Evolutionary conservation across 2,113 vertebrate species (phyloP), one percentile per base, ranked within the genome.

Genomic region (Passer montanus): DNA sequence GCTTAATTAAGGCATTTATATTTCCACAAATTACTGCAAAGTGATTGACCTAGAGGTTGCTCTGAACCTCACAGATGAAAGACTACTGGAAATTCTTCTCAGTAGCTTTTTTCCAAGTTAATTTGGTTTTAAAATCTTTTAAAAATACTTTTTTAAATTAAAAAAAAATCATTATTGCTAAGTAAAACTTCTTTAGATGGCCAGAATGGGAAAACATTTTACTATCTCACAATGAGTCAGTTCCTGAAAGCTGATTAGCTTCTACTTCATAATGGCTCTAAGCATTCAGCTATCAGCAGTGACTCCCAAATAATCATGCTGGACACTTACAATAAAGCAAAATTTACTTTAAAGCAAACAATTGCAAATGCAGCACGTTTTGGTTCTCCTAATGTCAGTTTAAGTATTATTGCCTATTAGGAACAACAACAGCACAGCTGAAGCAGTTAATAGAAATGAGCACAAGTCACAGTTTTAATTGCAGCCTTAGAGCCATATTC

Each of bases 301-400:
- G 66, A 81, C 76, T 89, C 49, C 68, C 52, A 88, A 63, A 80
- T 74, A 91, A 60, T 68, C 70, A 39, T 2, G 1, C 3, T 55
- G 37, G 59, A 84, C 82, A n/a, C 39, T 91, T 46, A 46, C 2
- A 83, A 90, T 9, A 7, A 87, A 93, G 21, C 24, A 89, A 78
- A 90, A 84, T 83, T 72, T 94, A 93, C 83, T 97, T 93, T 53
- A 75, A 94, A 90, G 69, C 59, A 82, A 97, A 89, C 62, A 86
- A 68, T 22, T 90, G 68, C 60, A 89, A 95, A 76, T 91, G 22
- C 68, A 93, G 60, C 17, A 39, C 27, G 6, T 53, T 81, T 91
- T 63, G 79, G 53, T 41, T 67, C 72, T 89, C 67, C 44, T 94
- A 89, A 80, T 74, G 56, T 27, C 66, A 86, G 52, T 86, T 95